A percentile compares a stretch with the other conserved stretches of the same genome.
Evolutionary conservation across 2,888 invertebrate genomes (phyloP).

Genomic region (Anoncus sp.): DNA sequence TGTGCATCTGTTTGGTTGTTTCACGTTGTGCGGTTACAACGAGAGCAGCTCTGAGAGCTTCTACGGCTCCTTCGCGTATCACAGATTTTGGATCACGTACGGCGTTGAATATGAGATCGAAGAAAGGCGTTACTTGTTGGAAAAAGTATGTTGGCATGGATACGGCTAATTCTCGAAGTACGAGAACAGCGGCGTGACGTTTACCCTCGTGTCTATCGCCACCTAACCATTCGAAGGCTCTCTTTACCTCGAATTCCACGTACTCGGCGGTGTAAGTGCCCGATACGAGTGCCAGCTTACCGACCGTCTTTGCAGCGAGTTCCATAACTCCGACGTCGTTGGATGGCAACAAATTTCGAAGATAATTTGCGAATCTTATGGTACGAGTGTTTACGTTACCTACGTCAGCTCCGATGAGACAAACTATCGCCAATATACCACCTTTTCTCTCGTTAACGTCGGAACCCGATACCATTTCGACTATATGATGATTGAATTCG

Average conservation of each 20-base stretch:
- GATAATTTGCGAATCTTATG: constrained; percentile 96
- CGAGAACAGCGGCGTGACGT: constrained; percentile 95
- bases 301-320: constrained; percentile 97
- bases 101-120: constrained; percentile 96
- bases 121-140: constrained; percentile 96
- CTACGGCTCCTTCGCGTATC: constrained; percentile 96
- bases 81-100: constrained; percentile 95
- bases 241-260: constrained; percentile 98
- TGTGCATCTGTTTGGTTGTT: constrained; percentile 95
- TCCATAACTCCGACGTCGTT: constrained; percentile 98
- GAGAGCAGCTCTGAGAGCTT: constrained; percentile 97
- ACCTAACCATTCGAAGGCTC: constrained; percentile 97
- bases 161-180: constrained; percentile 96
- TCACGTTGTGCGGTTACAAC: constrained; percentile 98
- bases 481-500: constrained; percentile 97
- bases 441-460: constrained; percentile 98
- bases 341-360: constrained; percentile 95
- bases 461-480: constrained; percentile 97
- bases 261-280: constrained; percentile 98
- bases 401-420: constrained; percentile 96
- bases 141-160: constrained; percentile 99
- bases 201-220: constrained; percentile 96
- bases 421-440: constrained; percentile 97
- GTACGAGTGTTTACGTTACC: constrained; percentile 96
- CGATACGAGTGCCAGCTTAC: constrained; percentile 94